Base-by-base conservation (phyloP, 1,140 invertebrate genomes). In the Ceratina australensis region DNA sequence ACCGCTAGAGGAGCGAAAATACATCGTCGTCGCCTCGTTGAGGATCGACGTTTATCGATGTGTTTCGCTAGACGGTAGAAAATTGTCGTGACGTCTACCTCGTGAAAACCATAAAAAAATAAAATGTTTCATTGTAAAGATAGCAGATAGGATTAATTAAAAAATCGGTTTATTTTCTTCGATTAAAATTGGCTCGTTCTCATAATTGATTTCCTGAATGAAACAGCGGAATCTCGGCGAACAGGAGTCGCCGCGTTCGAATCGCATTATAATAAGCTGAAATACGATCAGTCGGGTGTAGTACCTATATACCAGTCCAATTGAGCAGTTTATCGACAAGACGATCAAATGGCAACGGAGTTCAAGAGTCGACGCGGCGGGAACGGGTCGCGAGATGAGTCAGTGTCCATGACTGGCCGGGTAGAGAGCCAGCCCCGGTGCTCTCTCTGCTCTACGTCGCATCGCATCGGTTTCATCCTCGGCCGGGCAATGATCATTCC, bases 401-500 rank as follows among this genome's bases (percentile, higher is more conserved):
- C 77, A 74, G 50, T 42, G 33, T 78, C 77, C 71, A 24, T 61
- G 77, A 72, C 64, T 69, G 68, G 78, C 65, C 47, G 56, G 61
- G 54, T 66, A 63, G 50, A 65, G 63, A 54, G 68, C 69, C 33
- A n/a, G n/a, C n/a, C n/a, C n/a, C n/a, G n/a, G 64, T 56, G 71
- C 16, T 59, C 22, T 52, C 54, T 22, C 79, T 42, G 33, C 33
- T 42, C 33, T 42, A 42, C 33, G 33, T 42, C 33, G 33, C 33
- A 68, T 69, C 75, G 84, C 60, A 74, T 85, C 69, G 72, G 84
- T 85, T 85, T 85, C 84, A 79, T 85, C 80, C 74, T 77, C 83
- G 72, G 67, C 24, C 83, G 67, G 56, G 79, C 67, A 79, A 81
- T 60, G 82, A 85, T 84, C 82, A 60, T 84, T 84, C 79, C 74